Conservation (phyloP, 23 tunicate genomes). For the Clavelina lepadiformis region DNA sequence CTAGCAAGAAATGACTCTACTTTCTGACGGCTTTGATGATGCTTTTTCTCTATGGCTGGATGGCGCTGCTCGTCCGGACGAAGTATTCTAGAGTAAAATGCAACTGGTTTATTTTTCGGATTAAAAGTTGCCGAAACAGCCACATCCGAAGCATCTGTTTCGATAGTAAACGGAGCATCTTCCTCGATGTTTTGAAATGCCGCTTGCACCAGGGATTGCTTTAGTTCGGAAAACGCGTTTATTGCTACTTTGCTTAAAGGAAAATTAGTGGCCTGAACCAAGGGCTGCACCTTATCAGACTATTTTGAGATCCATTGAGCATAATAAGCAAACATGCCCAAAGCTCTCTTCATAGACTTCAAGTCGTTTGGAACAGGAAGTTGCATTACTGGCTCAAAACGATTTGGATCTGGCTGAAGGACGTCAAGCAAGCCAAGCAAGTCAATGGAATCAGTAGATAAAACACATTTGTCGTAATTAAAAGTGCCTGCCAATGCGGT, state of each 20-base stretch:
- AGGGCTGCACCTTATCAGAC: slow-evolving; percentile 10
- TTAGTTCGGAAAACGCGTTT: slow-evolving; percentile 9
- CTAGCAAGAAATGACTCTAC: slow-evolving; percentile 6
- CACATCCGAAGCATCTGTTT: slow-evolving; percentile 31
- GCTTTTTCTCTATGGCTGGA: slow-evolving; percentile 28
- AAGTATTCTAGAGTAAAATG: slow-evolving; percentile 19
- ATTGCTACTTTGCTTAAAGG: slow-evolving; percentile 4
- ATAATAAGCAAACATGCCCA: slow-evolving; percentile 13
- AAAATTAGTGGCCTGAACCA: neutral
- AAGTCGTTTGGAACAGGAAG: too few species aligned
- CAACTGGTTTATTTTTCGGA: slow-evolving; percentile 12
- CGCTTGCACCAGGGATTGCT: slow-evolving; percentile 1
- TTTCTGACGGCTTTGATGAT: slow-evolving; percentile 14
- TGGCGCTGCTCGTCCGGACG: slow-evolving; percentile 9
- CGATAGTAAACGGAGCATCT: slow-evolving; percentile 17
- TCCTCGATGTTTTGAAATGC: slow-evolving; percentile 16
- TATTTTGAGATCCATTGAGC: slow-evolving; percentile 8
- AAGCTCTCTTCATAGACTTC: too few species aligned
- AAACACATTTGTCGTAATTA: too few species aligned
- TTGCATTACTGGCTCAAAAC: too few species aligned
- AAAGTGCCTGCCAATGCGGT: too few species aligned
- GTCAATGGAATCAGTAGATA: too few species aligned
- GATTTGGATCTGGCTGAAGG: too few species aligned
- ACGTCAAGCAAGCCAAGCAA: too few species aligned
- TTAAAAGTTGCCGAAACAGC: slow-evolving; percentile 24